Conservation (phyloP, 1,140 invertebrate species). For the Penaeus vannamei region DNA sequence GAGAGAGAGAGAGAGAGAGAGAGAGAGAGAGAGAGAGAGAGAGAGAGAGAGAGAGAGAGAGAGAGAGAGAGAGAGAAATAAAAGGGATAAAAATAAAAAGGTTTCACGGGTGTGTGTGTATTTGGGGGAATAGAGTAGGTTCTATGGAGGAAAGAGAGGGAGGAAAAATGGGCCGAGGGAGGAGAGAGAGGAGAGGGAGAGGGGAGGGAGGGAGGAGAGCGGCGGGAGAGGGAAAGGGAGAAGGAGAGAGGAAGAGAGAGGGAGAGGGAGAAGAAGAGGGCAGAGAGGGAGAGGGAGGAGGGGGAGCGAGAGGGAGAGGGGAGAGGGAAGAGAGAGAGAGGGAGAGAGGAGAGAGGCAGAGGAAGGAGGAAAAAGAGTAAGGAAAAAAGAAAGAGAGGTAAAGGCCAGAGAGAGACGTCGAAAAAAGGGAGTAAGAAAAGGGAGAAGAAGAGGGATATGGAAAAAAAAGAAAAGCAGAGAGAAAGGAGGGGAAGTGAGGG, state of each 20-base stretch:
- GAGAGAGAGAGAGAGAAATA: too few relatives aligned
- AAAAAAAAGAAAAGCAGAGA: too few relatives aligned
- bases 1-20: too few relatives aligned
- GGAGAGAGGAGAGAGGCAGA: too few relatives aligned
- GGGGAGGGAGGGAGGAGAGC: not conserved
- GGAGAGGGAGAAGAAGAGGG: too few relatives aligned
- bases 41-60: too few relatives aligned
- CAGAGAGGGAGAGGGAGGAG: too few relatives aligned
- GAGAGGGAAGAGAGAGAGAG: too few relatives aligned
- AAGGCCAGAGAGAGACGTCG: not conserved
- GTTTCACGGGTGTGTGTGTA: not conserved
- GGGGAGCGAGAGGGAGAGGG: not conserved
- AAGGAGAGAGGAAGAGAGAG: not conserved
- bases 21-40: too few relatives aligned
- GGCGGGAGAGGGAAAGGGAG: not conserved
- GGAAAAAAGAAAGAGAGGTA: not conserved
- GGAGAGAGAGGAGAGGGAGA: not conserved
- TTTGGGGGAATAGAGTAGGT: not conserved
- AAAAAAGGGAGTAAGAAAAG: not conserved
- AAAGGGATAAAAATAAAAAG: not conserved
- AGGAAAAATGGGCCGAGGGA: too few relatives aligned
- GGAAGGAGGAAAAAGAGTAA: not conserved
- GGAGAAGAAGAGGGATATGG: too few relatives aligned
- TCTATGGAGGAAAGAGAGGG: not conserved
- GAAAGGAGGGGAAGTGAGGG: too few relatives aligned